Evolutionary conservation across 2,888 invertebrate species (phyloP), one percentile per base, ranked within the genome.

Genomic region (Luperina testacea): DNA sequence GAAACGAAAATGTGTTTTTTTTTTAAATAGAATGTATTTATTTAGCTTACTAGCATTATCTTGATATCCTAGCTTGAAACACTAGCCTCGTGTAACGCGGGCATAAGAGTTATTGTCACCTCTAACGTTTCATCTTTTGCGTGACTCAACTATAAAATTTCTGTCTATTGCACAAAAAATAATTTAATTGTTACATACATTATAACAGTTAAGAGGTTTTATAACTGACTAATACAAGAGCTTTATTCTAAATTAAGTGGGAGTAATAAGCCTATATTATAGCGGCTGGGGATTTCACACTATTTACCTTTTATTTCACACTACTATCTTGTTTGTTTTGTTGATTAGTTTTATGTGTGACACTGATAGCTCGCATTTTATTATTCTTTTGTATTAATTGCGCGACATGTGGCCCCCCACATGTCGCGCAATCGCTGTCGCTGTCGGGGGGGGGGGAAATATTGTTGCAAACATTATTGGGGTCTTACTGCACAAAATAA

Each of bases 311-410:
- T 38, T 65, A 42, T 77, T 59, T 20, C 38, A 73, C 38, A 20
- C 7, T 15, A n/a, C 20, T 86, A 84, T 84, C 86, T 83, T 86
- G 53, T 84, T 83, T 86, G 69, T 83, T 83, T 27, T 65, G 83
- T 78, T 86, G 83, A 84, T 84, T 83, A 83, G 83, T 78, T 83
- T 71, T 74, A 77, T 77, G 72, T 57, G 82, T 69, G 70, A 72
- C 78, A 77, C 64, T 81, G 85, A 84, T 80, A 82, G 59, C 75
- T 48, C 38, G 38, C 27, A 8, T 64, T n/a, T n/a, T 70, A 15
- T 32, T 48, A 71, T 81, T 72, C 9, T 61, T 84, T 69, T 72
- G 64, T 71, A 48, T 65, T 84, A 67, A 71, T 82, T 69, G 45
- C 45, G 32, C 0, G 51, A 72, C 48, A 64, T 20, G 45, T 64